phyloP scores from a whole-genome alignment of 2,113 vertebrate genomes.

The Caranx ignobilis region DNA sequence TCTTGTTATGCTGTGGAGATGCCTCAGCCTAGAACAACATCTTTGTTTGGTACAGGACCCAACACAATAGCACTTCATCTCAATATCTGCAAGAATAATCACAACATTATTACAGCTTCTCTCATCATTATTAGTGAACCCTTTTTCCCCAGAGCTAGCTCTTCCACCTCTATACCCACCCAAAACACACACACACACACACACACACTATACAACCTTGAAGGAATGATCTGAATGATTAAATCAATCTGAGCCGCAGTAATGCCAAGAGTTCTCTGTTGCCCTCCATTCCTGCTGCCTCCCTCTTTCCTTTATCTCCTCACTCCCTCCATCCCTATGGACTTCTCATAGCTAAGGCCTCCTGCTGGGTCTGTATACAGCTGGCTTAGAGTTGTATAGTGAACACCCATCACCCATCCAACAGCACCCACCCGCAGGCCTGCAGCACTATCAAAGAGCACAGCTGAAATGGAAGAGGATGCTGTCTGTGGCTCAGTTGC shows the following conservation, averaged over 20 bases:
- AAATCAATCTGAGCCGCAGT: constrained; percentile 54
- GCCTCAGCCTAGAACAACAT: too few species aligned
- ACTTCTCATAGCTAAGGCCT: constrained; percentile 36
- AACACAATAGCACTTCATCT: too few species aligned
- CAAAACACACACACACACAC: constrained; percentile 1
- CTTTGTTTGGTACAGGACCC: too few species aligned
- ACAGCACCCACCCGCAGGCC: constrained; percentile 47
- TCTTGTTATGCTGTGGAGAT: too few species aligned
- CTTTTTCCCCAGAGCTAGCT: constrained; percentile 21
- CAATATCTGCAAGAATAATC: too few species aligned
- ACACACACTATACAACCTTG: constrained; percentile 16
- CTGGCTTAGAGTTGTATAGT: constrained; percentile 38
- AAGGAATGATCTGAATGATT: constrained; percentile 51
- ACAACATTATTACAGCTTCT: not conserved
- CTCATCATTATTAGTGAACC: constrained; percentile 36
- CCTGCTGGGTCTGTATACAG: constrained; percentile 19
- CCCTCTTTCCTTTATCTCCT: not conserved
- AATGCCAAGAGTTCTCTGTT: constrained; percentile 36
- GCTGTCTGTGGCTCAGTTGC: constrained; percentile 43
- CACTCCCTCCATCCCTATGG: constrained; percentile 4
- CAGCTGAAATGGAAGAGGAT: constrained; percentile 36
- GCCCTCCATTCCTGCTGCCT: constrained; percentile 5
- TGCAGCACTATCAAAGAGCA: constrained; percentile 50
- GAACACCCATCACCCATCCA: constrained; percentile 44
- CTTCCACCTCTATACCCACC: not conserved